Conservation (phyloP, 2,888 invertebrate species). For the Zygaena filipendulae region DNA sequence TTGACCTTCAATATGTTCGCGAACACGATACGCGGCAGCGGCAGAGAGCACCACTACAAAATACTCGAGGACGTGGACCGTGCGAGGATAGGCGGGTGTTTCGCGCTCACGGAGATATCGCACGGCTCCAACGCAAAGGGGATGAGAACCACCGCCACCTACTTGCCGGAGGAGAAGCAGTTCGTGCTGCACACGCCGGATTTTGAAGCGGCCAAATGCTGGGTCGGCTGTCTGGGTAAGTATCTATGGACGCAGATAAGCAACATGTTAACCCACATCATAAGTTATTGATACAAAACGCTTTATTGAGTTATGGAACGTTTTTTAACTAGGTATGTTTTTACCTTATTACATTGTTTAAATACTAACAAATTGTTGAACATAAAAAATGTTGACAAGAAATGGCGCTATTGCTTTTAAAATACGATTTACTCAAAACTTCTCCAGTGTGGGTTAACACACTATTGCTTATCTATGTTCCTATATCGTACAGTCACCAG, state of each 20-base stretch:
- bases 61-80: constrained; percentile 50
- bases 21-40: constrained; percentile 72
- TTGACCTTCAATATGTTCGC: constrained; percentile 75
- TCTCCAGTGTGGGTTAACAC: too few species aligned
- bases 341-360: too few species aligned
- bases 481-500: neutral
- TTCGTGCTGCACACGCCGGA: constrained; percentile 88
- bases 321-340: too few species aligned
- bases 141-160: constrained; percentile 88
- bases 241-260: too few species aligned
- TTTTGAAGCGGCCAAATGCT: constrained; percentile 92
- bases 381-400: too few species aligned
- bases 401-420: too few species aligned
- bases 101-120: constrained; percentile 88
- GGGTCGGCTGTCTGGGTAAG: constrained; percentile 82
- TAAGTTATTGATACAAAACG: too few species aligned
- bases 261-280: too few species aligned
- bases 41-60: constrained; percentile 71
- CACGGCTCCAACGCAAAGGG: constrained; percentile 93
- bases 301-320: too few species aligned
- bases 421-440: too few species aligned
- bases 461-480: too few species aligned
- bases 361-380: too few species aligned
- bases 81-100: constrained; percentile 65
- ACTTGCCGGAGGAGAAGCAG: constrained; percentile 75